phyloP scores from a whole-genome alignment of 2,797 vertebrate species.

The Micrastur ruficollis region DNA sequence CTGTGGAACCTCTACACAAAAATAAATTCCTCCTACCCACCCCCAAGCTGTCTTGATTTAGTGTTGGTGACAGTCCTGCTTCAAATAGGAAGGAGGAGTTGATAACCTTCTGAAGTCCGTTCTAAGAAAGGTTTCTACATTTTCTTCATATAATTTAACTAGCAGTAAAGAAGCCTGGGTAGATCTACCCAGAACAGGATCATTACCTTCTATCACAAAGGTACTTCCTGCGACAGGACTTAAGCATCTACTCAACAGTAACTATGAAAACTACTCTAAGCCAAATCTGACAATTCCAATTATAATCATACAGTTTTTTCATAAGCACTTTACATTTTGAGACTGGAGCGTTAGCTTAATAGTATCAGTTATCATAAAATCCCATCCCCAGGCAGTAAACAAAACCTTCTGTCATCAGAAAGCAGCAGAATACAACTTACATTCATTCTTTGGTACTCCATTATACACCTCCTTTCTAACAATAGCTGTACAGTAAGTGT shows the following conservation, averaged over 20 bases:
- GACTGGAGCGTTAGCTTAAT: not conserved
- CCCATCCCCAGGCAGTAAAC: not conserved
- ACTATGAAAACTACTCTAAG: not conserved
- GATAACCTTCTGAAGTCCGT: not conserved
- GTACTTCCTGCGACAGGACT: not conserved
- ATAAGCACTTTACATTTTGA: not conserved
- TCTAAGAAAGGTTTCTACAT: not conserved
- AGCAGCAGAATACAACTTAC: not conserved
- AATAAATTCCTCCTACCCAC: not conserved
- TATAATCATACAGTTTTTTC: not conserved
- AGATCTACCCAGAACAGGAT: not conserved
- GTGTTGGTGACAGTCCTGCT: not conserved
- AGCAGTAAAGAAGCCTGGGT: not conserved
- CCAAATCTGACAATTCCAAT: not conserved
- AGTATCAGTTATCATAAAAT: not conserved
- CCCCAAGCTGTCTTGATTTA: not conserved
- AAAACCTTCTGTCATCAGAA: not conserved
- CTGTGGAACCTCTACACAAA: not conserved
- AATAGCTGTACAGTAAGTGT: not conserved
- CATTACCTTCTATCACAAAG: not conserved
- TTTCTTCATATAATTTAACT: not conserved
- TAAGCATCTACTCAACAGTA: not conserved
- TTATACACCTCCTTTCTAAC: not conserved
- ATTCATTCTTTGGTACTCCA: not conserved
- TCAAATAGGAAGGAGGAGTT: not conserved